Evolutionary conservation across 1,140 invertebrate genomes (phyloP).

Genomic region (Drosophila busckii): DNA sequence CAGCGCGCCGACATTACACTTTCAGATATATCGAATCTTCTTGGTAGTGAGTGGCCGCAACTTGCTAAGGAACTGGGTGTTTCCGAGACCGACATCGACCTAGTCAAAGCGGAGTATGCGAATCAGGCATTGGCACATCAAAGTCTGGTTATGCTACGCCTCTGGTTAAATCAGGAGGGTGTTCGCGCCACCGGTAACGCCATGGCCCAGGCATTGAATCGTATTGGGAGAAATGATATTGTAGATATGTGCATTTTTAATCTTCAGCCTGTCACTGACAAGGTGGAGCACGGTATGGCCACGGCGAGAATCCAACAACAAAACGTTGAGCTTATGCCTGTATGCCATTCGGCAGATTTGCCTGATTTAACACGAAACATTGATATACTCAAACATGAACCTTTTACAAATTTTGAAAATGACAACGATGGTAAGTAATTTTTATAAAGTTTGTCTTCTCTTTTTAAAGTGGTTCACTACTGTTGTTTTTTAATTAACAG

Average conservation of each 20-base stretch:
- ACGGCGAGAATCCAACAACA: slow-evolving; percentile 55
- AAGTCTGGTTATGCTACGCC: slow-evolving; percentile 92
- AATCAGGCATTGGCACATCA: slow-evolving; percentile 88
- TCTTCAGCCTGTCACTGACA: slow-evolving; percentile 88
- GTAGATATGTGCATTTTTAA: slow-evolving; percentile 86
- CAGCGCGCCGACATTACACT: slow-evolving; percentile 82
- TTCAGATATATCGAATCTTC: slow-evolving; percentile 93
- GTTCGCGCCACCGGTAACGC: slow-evolving; percentile 83
- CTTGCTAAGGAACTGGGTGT: slow-evolving; percentile 91
- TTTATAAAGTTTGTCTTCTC: too few species aligned
- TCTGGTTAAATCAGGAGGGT: slow-evolving; percentile 84
- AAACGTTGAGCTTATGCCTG: too few species aligned
- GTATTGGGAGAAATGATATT: slow-evolving; percentile 94
- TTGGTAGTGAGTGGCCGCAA: slow-evolving; percentile 94
- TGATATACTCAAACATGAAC: too few species aligned
- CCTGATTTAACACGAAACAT: too few species aligned
- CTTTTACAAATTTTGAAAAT: too few species aligned
- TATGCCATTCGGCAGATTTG: too few species aligned
- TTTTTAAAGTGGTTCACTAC: too few species aligned
- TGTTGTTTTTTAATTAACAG: too few species aligned
- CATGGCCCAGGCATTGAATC: slow-evolving; percentile 91
- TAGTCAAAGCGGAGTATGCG: slow-evolving; percentile 91
- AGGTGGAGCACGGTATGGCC: slow-evolving; percentile 88
- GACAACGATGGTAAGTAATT: too few species aligned
- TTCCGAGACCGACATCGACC: slow-evolving; percentile 89